phyloP scores from a whole-genome alignment of 2,797 vertebrate genomes.

The Meda fulgida region DNA sequence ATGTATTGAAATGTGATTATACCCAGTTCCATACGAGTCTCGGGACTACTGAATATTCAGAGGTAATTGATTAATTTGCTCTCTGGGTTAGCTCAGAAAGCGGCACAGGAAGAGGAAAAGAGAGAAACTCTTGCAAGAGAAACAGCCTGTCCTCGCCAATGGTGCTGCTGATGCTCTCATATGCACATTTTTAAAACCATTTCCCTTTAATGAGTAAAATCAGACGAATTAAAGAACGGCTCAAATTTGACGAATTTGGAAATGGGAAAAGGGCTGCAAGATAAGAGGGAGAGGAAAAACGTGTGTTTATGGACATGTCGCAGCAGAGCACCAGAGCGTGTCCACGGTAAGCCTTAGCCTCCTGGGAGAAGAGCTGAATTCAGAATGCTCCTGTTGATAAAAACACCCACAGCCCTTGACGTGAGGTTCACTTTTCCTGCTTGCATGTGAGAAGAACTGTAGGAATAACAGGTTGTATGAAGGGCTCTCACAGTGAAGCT shows the following conservation, averaged over 20 bases:
- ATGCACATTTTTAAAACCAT: constrained; percentile 43
- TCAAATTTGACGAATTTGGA: constrained; percentile 15
- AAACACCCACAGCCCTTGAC: constrained; percentile 71
- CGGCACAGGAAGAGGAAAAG: constrained; percentile 34
- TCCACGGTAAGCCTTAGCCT: constrained; percentile 86
- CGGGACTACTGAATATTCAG: constrained; percentile 57
- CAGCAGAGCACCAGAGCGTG: constrained; percentile 75
- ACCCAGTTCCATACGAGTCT: constrained; percentile 47
- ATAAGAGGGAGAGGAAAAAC: constrained; percentile 31
- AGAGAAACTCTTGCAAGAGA: constrained; percentile 48
- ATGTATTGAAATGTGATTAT: constrained; percentile 59
- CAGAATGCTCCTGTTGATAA: constrained; percentile 54
- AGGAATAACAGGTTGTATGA: neutral
- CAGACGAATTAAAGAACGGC: constrained; percentile 29
- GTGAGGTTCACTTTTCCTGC: constrained; percentile 72
- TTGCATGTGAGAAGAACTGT: constrained; percentile 77
- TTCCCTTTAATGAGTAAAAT: constrained; percentile 51
- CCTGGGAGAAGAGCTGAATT: constrained; percentile 83
- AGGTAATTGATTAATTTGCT: constrained; percentile 54
- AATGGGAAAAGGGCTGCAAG: constrained; percentile 1
- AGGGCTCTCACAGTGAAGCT: constrained; percentile 7
- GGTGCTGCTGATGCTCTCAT: constrained; percentile 56
- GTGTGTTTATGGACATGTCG: constrained; percentile 49
- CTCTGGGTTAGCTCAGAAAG: constrained; percentile 41
- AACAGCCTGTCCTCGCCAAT: constrained; percentile 52